A percentile compares a stretch with the other conserved stretches of the same genome.
These are phyloP conservation scores for Steinernema feltiae DNA, from an alignment of 1,140 invertebrate genomes.

Conservation along the genomic window DNA sequence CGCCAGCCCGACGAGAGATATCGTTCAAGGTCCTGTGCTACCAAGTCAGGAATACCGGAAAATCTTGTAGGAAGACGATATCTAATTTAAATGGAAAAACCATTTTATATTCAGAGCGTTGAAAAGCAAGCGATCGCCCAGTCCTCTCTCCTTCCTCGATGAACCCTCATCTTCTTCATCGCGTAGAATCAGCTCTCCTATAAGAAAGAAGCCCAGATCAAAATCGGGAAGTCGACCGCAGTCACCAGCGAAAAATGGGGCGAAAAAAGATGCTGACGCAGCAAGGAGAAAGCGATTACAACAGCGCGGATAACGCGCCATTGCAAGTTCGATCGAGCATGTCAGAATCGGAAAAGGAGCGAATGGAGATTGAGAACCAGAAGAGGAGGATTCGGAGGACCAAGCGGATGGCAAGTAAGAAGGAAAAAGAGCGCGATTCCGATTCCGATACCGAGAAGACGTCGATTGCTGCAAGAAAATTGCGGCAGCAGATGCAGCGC, in stretches of 20 bases:
- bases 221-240: neutral
- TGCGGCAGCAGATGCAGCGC: slow-evolving; percentile 48
- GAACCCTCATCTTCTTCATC: neutral
- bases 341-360: slow-evolving; percentile 54
- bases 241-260: neutral
- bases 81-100: neutral
- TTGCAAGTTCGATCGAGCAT: slow-evolving; percentile 43
- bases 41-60: slow-evolving; percentile 45
- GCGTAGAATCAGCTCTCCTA: too few relatives aligned
- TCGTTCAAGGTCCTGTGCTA: slow-evolving; percentile 42
- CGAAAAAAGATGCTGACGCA: slow-evolving; percentile 1
- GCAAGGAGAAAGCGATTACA: neutral
- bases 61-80: slow-evolving; percentile 30
- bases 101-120: slow-evolving; percentile 31
- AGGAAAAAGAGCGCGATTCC: slow-evolving; percentile 4
- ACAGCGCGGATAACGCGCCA: slow-evolving; percentile 15
- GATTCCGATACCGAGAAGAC: slow-evolving; percentile 1
- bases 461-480: slow-evolving; percentile 23
- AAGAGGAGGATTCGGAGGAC: slow-evolving; percentile 47
- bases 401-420: slow-evolving; percentile 34
- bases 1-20: slow-evolving; percentile 10
- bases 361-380: slow-evolving; percentile 53
- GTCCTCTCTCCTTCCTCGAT: slow-evolving; percentile 6
- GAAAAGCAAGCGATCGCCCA: slow-evolving; percentile 30
- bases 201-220: too few relatives aligned